Conservation (phyloP, 2,113 vertebrate genomes). For the Sorex araneus region DNA sequence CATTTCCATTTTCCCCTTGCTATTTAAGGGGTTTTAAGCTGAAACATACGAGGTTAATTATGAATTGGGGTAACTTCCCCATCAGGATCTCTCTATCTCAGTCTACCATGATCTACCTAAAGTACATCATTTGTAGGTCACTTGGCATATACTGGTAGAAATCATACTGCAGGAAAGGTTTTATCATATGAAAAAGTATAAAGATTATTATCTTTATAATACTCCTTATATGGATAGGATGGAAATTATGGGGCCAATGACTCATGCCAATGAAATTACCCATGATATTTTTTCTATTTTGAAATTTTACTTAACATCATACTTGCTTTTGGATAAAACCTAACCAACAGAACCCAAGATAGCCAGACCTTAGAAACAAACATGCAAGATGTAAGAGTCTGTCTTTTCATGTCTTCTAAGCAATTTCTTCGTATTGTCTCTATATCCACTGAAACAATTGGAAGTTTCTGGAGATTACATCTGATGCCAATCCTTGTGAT, state of each 20-base stretch:
- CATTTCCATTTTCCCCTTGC: not conserved
- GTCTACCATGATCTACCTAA: not conserved
- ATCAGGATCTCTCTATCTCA: not conserved
- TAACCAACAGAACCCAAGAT: not conserved
- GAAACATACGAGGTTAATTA: not conserved
- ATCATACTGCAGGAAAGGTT: not conserved
- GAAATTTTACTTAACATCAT: not conserved
- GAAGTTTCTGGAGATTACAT: conserved; percentile 48
- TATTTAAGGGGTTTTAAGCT: not conserved
- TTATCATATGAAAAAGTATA: not conserved
- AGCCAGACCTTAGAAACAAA: conserved; percentile 24
- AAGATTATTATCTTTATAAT: not conserved
- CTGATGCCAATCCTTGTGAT: conserved; percentile 62
- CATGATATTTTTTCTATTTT: not conserved
- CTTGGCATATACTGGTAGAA: not conserved
- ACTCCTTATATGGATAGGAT: not conserved
- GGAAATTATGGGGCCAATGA: not conserved
- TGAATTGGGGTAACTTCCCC: not conserved
- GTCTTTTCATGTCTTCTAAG: not conserved
- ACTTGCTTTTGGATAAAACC: not conserved
- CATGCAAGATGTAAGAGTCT: not conserved
- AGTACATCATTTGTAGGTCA: not conserved
- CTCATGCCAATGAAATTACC: not conserved
- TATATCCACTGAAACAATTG: not conserved
- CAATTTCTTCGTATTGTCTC: not conserved